Evolutionary conservation across 2,888 invertebrate genomes (phyloP).

Genomic region (Brenthis hecate): DNA sequence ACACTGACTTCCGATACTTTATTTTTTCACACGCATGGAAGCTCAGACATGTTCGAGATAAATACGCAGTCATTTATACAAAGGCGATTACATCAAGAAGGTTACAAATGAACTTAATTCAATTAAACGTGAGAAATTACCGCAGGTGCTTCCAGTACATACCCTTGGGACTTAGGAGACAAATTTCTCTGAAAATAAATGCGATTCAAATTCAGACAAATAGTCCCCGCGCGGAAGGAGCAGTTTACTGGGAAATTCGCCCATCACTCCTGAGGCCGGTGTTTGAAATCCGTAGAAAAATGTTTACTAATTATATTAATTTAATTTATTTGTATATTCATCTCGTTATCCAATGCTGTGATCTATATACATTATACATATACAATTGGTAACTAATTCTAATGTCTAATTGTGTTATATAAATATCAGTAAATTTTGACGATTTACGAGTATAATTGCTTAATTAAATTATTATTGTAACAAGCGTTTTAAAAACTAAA

Average conservation of each 20-base stretch:
- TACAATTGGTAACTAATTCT: too few relatives aligned
- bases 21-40: constrained; percentile 28
- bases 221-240: constrained; percentile 77
- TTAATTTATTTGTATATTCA: constrained; percentile 40
- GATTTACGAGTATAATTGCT: too few relatives aligned
- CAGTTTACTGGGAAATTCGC: constrained; percentile 80
- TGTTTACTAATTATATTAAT: constrained; percentile 49
- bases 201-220: constrained; percentile 82
- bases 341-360: constrained; percentile 21
- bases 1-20: constrained; percentile 49
- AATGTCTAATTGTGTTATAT: too few relatives aligned
- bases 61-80: constrained; percentile 31
- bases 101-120: constrained; percentile 61
- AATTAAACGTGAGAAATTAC: constrained; percentile 72
- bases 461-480: too few relatives aligned
- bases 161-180: constrained; percentile 75
- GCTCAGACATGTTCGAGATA: constrained; percentile 21
- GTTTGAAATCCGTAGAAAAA: constrained; percentile 44
- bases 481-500: too few relatives aligned
- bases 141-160: constrained; percentile 61
- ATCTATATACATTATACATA: too few relatives aligned
- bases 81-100: constrained; percentile 36
- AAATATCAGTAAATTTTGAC: too few relatives aligned
- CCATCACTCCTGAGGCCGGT: constrained; percentile 75
- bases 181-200: constrained; percentile 79